Evolutionary conservation across 1,140 invertebrate genomes (phyloP).

Genomic region (Drosophila kohkoa): DNA sequence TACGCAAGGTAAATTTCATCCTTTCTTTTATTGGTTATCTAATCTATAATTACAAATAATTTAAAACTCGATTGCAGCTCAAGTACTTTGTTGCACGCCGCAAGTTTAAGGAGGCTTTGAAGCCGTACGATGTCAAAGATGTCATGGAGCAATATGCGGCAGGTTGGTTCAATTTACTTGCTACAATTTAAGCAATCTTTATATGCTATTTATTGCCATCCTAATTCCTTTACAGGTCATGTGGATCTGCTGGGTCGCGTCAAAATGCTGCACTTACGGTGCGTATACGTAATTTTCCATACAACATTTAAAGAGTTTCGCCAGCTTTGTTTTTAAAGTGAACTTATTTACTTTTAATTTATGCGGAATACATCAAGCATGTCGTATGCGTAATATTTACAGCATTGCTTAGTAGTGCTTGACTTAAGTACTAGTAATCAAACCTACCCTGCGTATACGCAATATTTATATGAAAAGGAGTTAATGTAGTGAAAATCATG

Average conservation of each 20-base stretch:
- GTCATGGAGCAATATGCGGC: conserved; percentile 98
- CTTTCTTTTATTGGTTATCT: no score
- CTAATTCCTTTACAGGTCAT: conserved; percentile 86
- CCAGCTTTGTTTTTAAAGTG: background rate
- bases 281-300: conserved; percentile 42
- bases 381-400: no score
- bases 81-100: conserved; percentile 97
- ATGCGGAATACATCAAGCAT: no score
- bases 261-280: conserved; percentile 96
- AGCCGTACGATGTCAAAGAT: conserved; percentile 98
- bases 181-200: background rate
- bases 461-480: no score
- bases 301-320: background rate
- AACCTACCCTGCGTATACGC: no score
- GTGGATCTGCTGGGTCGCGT: conserved; percentile 95
- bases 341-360: no score
- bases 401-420: no score
- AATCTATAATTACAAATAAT: background rate
- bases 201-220: background rate
- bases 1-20: conserved; percentile 91
- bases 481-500: no score
- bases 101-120: conserved; percentile 98
- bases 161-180: conserved; percentile 73
- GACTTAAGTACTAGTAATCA: no score
- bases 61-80: conserved; percentile 87